A percentile compares a stretch with the other conserved stretches of the same genome.
Evolutionary conservation across 53 echinoderm and acorn worm genomes (phyloP).

Genomic region (Glandiceps talaboti): DNA sequence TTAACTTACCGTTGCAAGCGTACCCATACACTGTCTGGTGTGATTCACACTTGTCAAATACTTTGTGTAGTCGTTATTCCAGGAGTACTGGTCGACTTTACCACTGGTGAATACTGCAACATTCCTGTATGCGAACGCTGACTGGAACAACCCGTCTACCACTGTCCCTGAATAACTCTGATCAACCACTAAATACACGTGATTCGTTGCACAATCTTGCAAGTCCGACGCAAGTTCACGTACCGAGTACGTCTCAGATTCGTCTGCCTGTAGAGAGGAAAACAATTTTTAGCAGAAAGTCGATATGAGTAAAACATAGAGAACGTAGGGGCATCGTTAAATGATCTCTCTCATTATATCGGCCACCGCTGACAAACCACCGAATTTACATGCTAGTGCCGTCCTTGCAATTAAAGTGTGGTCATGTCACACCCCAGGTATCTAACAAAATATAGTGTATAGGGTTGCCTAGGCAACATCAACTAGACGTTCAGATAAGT

Average conservation of each 20-base stretch:
- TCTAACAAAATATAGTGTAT: no score
- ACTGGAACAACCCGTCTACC: slow-evolving; percentile 25
- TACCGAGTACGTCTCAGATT: slow-evolving; percentile 46
- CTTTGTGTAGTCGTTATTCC: slow-evolving; percentile 70
- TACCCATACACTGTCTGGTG: slow-evolving; percentile 62
- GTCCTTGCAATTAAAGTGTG: no score
- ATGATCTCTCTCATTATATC: no score
- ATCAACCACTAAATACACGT: slow-evolving; percentile 74
- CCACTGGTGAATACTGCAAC: slow-evolving; percentile 79
- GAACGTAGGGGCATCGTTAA: no score
- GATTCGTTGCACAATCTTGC: slow-evolving; percentile 47
- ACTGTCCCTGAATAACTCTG: slow-evolving; percentile 89
- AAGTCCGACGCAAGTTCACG: slow-evolving; percentile 66
- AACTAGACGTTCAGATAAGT: no score
- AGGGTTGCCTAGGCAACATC: no score
- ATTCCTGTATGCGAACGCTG: slow-evolving; percentile 23
- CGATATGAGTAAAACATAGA: no score
- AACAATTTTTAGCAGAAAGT: no score
- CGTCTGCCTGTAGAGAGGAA: slow-evolving; percentile 38
- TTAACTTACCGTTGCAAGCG: slow-evolving; percentile 46
- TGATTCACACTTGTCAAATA: slow-evolving; percentile 70
- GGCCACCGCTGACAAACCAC: no score
- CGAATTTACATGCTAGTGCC: no score
- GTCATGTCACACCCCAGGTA: no score
- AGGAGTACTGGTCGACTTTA: slow-evolving; percentile 66